These are phyloP conservation scores for Bombus confusus DNA, from an alignment of 1,140 invertebrate species.

Conservation along the genomic window DNA sequence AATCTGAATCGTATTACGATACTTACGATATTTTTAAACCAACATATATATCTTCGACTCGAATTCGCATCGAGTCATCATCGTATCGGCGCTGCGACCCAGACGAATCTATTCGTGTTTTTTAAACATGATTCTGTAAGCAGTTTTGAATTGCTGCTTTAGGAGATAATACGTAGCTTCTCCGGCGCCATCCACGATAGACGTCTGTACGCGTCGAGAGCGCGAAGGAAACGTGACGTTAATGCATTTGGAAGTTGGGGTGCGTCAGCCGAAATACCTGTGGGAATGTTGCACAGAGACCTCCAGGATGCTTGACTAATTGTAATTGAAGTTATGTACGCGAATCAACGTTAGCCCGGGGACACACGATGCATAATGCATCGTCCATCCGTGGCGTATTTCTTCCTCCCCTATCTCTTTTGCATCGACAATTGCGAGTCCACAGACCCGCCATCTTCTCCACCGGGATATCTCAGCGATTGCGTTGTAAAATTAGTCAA, in stretches of 20 bases:
- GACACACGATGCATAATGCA: conserved; percentile 38
- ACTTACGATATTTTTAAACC: not conserved
- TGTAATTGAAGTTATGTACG: conserved; percentile 50
- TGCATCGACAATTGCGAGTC: conserved; percentile 25
- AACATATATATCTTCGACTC: not conserved
- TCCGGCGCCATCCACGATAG: not conserved
- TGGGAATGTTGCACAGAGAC: conserved; percentile 42
- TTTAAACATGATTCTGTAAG: not conserved
- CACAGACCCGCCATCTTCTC: not conserved
- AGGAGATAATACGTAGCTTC: not conserved
- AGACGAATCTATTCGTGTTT: conserved; percentile 11
- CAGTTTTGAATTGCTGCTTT: not conserved
- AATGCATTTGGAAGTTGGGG: conserved; percentile 36
- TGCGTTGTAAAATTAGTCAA: not conserved
- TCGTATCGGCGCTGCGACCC: not conserved
- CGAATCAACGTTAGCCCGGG: conserved; percentile 42
- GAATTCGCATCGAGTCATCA: not conserved
- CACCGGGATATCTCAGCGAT: not conserved
- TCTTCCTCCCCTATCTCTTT: conserved; percentile 30
- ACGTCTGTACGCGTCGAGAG: not conserved
- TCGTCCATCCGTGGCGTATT: conserved; percentile 15
- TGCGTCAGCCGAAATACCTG: conserved; percentile 47
- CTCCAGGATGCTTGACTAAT: conserved; percentile 53
- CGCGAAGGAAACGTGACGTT: conserved; percentile 20
- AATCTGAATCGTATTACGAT: not conserved